Percentiles rank a stretch among this genome's conserved stretches.
phyloP scores from a whole-genome alignment of 2,888 invertebrate genomes.

The Eristalinus aeneus region DNA sequence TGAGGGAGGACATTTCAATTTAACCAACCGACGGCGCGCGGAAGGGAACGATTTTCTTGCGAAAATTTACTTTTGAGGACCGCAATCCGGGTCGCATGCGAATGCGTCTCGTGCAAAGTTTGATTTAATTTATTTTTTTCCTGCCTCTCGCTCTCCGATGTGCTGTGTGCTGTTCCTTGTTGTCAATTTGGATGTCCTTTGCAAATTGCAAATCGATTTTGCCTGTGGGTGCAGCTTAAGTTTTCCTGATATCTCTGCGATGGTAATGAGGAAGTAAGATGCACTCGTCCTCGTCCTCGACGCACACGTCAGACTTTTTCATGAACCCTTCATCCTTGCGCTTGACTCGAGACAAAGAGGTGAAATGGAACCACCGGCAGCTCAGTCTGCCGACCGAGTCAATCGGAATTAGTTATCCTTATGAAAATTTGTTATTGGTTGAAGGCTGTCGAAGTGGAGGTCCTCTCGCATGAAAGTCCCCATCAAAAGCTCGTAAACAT shows the following conservation, averaged over 20 bases:
- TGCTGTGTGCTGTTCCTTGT: background rate
- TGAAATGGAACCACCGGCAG: background rate
- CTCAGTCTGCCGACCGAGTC: background rate
- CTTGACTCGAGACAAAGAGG: background rate
- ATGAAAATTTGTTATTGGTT: background rate
- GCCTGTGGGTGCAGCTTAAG: conserved; percentile 28
- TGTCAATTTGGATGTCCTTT: conserved; percentile 1
- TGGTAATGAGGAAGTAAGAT: conserved; percentile 46
- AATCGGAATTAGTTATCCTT: background rate
- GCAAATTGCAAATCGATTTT: conserved; percentile 48
- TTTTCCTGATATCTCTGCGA: conserved; percentile 15
- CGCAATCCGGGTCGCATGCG: background rate
- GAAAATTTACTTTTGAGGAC: conserved; percentile 1
- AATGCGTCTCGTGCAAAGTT: background rate
- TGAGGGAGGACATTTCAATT: conserved; percentile 35
- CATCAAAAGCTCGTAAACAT: conserved; percentile 9
- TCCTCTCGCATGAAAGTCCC: background rate
- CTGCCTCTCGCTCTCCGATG: background rate
- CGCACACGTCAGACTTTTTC: background rate
- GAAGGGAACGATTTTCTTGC: conserved; percentile 10
- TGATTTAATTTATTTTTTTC: background rate
- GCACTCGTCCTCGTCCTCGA: background rate
- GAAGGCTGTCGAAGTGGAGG: background rate
- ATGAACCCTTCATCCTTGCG: background rate
- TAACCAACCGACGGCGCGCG: background rate